A percentile compares a stretch with the other conserved stretches of the same genome.
Conservation (phyloP, 1,140 invertebrate genomes). For the Heterodera carotae region DNA sequence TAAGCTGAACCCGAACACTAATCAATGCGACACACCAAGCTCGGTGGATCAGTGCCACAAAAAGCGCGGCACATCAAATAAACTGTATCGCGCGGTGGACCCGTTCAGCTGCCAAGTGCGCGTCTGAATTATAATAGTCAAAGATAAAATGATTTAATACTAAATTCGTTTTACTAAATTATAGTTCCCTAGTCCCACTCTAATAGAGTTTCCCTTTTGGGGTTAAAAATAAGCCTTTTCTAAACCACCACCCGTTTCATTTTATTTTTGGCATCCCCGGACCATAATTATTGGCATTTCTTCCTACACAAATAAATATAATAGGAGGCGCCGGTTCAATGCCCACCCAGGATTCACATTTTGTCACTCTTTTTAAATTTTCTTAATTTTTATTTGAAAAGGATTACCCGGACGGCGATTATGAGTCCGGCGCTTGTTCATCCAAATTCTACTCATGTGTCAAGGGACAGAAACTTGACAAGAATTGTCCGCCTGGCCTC, state of each 20-base stretch:
- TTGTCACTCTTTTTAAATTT: not conserved
- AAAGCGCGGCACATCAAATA: not conserved
- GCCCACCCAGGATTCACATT: too few relatives aligned
- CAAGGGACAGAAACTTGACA: slow-evolving; percentile 15
- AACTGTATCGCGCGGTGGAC: slow-evolving; percentile 22
- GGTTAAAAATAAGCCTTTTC: too few relatives aligned
- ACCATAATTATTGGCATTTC: not conserved
- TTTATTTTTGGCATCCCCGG: too few relatives aligned
- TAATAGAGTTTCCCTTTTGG: too few relatives aligned
- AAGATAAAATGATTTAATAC: not conserved
- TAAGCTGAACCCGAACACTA: slow-evolving; percentile 33
- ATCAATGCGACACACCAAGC: slow-evolving; percentile 36
- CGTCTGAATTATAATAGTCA: not conserved
- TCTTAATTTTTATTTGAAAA: not conserved
- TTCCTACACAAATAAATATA: not conserved
- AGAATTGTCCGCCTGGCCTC: slow-evolving; percentile 14
- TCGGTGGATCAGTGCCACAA: slow-evolving; percentile 21
- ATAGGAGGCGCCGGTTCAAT: too few relatives aligned
- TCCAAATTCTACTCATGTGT: slow-evolving; percentile 6
- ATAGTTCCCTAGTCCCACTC: too few relatives aligned
- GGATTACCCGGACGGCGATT: slow-evolving; percentile 15
- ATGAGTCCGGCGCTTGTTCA: slow-evolving; percentile 24
- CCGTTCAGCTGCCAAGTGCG: slow-evolving; percentile 19
- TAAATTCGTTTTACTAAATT: not conserved
- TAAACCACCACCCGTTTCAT: too few relatives aligned